Evolutionary conservation across 2,797 vertebrate genomes (phyloP).

Genomic region (Peromyscus eremicus): DNA sequence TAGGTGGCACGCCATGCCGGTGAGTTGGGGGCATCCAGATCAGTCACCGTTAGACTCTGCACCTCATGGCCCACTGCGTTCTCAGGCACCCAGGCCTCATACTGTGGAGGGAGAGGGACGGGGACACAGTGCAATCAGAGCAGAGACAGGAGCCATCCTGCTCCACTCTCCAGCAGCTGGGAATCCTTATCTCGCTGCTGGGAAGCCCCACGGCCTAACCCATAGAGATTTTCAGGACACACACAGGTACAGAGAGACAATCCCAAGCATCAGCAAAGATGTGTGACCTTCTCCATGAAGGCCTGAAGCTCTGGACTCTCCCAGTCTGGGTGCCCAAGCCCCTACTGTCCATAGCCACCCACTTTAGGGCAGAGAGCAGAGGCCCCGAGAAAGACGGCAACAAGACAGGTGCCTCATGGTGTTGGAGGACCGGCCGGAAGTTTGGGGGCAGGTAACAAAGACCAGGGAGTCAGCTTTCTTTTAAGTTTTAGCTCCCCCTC

Average conservation of each 20-base stretch:
- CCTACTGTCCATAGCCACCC: not conserved
- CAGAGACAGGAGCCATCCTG: accelerated
- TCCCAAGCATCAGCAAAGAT: not conserved
- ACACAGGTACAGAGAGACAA: not conserved
- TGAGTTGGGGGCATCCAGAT: constrained; percentile 88
- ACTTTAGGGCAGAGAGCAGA: not conserved
- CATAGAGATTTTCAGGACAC: not conserved
- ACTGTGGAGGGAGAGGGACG: constrained; percentile 82
- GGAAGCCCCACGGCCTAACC: not conserved
- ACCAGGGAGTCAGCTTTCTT: not conserved
- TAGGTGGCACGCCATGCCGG: constrained; percentile 91
- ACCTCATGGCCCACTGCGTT: constrained; percentile 87
- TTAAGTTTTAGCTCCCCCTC: too few relatives aligned
- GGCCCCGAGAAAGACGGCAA: not conserved
- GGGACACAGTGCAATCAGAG: not conserved
- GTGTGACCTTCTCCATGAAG: too few relatives aligned
- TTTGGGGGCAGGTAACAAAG: not conserved
- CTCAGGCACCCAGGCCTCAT: constrained; percentile 87
- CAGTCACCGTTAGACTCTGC: constrained; percentile 87
- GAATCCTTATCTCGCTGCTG: not conserved
- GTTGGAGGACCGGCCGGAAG: not conserved
- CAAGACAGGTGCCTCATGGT: not conserved
- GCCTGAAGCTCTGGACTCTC: not conserved
- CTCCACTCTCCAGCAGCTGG: not conserved
- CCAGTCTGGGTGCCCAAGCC: too few relatives aligned